Percentiles rank a stretch among this genome's conserved stretches.
phyloP scores from a whole-genome alignment of 2,888 invertebrate genomes.

The Dendrolimus houi region DNA sequence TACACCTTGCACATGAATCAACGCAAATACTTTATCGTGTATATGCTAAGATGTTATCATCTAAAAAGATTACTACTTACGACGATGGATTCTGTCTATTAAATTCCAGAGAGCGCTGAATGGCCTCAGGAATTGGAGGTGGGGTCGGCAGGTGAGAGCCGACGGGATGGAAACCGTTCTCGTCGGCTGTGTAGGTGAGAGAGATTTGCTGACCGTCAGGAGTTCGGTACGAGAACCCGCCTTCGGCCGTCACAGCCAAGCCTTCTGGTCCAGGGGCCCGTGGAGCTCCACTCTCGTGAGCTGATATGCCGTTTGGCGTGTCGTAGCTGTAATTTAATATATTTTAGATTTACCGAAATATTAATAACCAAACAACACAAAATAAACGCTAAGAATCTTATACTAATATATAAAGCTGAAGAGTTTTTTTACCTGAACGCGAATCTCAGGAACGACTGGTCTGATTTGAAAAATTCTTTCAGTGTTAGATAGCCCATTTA shows the following conservation, averaged over 20 bases:
- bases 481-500: too few relatives aligned
- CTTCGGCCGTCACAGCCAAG: constrained; percentile 77
- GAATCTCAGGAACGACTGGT: too few relatives aligned
- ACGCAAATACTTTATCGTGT: too few relatives aligned
- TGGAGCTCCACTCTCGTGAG: constrained; percentile 76
- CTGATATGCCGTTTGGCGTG: constrained; percentile 79
- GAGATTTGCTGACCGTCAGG: constrained; percentile 80
- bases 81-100: constrained; percentile 48
- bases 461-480: too few relatives aligned
- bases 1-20: too few relatives aligned
- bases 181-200: constrained; percentile 81
- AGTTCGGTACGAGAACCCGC: constrained; percentile 80
- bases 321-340: constrained; percentile 65
- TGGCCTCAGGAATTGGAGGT: constrained; percentile 77
- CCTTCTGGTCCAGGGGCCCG: constrained; percentile 73
- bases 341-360: not conserved
- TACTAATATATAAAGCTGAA: too few relatives aligned
- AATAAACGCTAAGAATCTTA: too few relatives aligned
- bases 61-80: constrained; percentile 22
- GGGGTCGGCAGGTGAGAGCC: constrained; percentile 78
- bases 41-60: too few relatives aligned
- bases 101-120: constrained; percentile 66
- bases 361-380: too few relatives aligned
- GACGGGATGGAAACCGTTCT: constrained; percentile 81
- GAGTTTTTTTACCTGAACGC: too few relatives aligned